These are phyloP conservation scores for Siniperca chuatsi DNA, from an alignment of 2,113 vertebrate species.

Conservation along the genomic window DNA sequence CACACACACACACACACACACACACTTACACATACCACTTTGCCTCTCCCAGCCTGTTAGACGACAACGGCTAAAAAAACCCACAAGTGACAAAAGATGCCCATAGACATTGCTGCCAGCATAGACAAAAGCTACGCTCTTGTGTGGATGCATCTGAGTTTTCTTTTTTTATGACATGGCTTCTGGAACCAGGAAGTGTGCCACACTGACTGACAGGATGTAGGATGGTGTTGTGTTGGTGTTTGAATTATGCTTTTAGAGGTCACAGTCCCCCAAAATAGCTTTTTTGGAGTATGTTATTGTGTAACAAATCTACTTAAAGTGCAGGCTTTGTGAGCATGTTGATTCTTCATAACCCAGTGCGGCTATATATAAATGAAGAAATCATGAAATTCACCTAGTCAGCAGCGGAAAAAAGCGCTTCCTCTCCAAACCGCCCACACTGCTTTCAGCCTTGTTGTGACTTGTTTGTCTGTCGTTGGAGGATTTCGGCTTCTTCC, in stretches of 20 bases:
- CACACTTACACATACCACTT: conserved; percentile 32
- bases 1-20: conserved; percentile 24
- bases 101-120: conserved; percentile 47
- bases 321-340: conserved; percentile 30
- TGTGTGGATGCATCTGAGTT: conserved; percentile 47
- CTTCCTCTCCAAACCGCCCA: conserved; percentile 77
- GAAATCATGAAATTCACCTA: conserved; percentile 72
- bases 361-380: conserved; percentile 67
- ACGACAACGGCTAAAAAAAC: conserved; percentile 51
- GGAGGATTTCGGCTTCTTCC: conserved; percentile 73
- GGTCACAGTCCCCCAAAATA: conserved; percentile 53
- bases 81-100: conserved; percentile 54
- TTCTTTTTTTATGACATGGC: conserved; percentile 49
- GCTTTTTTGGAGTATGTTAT: conserved; percentile 26
- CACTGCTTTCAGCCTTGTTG: conserved; percentile 78
- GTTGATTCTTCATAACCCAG: conserved; percentile 53
- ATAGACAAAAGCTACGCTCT: conserved; percentile 48
- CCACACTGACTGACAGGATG: conserved; percentile 73
- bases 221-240: conserved; percentile 52
- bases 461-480: conserved; percentile 79
- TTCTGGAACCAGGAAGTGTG: conserved; percentile 76
- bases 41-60: conserved; percentile 59
- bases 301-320: conserved; percentile 40
- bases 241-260: conserved; percentile 57
- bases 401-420: conserved; percentile 73